phyloP scores from a whole-genome alignment of 2,113 vertebrate species.

The Garra rufa region DNA sequence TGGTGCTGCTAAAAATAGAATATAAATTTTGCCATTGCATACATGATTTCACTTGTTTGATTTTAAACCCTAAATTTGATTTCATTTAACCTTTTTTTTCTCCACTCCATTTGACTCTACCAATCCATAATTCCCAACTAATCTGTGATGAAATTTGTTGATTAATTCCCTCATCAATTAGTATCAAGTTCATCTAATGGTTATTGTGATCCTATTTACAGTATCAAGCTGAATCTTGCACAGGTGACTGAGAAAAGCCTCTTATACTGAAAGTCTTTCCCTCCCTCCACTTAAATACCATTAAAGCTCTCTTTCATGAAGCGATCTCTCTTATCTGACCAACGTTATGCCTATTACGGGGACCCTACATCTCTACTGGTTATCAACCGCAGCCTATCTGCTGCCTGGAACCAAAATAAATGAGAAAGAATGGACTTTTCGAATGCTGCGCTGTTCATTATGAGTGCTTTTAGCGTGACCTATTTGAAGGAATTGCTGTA shows the following conservation, averaged over 20 bases:
- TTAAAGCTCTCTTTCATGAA: slow-evolving; percentile 23
- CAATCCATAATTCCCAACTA: neutral
- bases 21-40: no score
- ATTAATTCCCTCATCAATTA: neutral
- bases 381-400: slow-evolving; percentile 34
- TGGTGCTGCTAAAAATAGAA: no score
- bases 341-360: slow-evolving; percentile 9
- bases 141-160: neutral
- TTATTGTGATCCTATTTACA: neutral
- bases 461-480: slow-evolving; percentile 19
- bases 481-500: slow-evolving; percentile 22
- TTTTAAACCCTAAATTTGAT: no score
- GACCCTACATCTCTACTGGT: neutral
- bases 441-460: slow-evolving; percentile 14
- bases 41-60: no score
- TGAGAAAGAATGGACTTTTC: slow-evolving; percentile 38
- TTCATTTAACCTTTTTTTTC: no score
- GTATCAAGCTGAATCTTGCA: slow-evolving; percentile 13
- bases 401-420: slow-evolving; percentile 41
- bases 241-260: neutral
- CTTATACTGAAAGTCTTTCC: neutral
- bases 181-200: neutral
- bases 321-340: neutral
- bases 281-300: slow-evolving; percentile 11
- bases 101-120: no score